Evolutionary conservation across 2,888 invertebrate genomes (phyloP).

Genomic region (Synanthedon myopaeformis): DNA sequence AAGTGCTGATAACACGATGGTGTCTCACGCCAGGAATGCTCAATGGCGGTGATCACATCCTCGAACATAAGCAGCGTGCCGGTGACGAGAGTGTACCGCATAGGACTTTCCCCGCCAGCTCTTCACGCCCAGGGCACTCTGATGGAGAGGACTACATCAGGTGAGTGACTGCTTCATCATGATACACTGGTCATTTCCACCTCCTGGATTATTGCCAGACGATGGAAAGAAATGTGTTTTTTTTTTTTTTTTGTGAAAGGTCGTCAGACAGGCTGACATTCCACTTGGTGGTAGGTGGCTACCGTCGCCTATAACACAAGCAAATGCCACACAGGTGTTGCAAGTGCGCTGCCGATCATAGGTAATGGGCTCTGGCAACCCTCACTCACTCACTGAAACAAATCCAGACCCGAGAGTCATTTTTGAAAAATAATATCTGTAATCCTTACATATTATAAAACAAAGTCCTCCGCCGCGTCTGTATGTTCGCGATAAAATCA

Average conservation of each 20-base stretch:
- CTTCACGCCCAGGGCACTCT: slow-evolving; percentile 83
- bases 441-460: no score
- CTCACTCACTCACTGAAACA: no score
- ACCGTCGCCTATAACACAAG: no score
- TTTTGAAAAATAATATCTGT: no score
- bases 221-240: neutral
- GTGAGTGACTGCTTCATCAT: slow-evolving; percentile 15
- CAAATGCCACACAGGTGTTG: no score
- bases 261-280: neutral
- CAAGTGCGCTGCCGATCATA: no score
- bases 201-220: neutral
- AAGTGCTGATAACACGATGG: neutral
- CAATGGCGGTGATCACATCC: slow-evolving; percentile 84
- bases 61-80: slow-evolving; percentile 86
- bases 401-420: no score
- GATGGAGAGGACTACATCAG: slow-evolving; percentile 33
- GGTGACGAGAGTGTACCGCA: slow-evolving; percentile 80
- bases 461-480: no score
- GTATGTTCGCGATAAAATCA: no score
- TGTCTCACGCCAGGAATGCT: slow-evolving; percentile 72
- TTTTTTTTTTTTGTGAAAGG: neutral
- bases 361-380: no score
- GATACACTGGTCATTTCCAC: neutral
- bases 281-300: neutral
- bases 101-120: slow-evolving; percentile 87